Conservation (phyloP, 2,113 vertebrate genomes). For the Burhinus oedicnemus region DNA sequence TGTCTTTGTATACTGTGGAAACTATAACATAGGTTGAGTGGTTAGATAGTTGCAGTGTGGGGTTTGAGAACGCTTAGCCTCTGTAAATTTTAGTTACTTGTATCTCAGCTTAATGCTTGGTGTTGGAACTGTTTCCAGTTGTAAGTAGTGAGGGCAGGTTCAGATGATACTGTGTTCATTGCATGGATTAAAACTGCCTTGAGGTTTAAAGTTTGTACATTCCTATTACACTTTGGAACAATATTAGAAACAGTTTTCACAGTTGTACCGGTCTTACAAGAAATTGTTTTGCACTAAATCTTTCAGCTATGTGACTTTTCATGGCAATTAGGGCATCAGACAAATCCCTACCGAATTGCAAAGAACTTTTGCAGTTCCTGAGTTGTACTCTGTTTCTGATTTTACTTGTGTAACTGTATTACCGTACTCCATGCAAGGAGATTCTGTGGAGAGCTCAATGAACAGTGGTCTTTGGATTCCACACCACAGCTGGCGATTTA, state of each 20-base stretch:
- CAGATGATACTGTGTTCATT: background rate
- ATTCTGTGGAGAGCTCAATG: background rate
- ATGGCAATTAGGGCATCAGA: background rate
- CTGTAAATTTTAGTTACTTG: background rate
- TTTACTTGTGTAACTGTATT: background rate
- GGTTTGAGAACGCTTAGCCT: background rate
- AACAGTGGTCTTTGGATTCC: constrained; percentile 26
- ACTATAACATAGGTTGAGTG: background rate
- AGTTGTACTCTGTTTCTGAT: background rate
- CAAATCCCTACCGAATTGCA: background rate
- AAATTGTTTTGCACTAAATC: constrained; percentile 12
- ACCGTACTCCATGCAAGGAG: background rate
- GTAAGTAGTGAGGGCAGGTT: background rate
- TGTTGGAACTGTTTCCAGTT: background rate
- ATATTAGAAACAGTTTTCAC: background rate
- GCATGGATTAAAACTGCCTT: background rate
- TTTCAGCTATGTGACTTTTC: background rate
- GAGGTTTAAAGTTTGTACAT: constrained; percentile 28
- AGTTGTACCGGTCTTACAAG: background rate
- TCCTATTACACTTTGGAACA: constrained; percentile 18
- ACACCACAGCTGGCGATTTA: background rate
- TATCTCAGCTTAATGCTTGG: background rate
- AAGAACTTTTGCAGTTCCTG: background rate
- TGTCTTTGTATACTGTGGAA: background rate
- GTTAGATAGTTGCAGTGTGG: background rate